A percentile compares a stretch with the other conserved stretches of the same genome.
phyloP scores from a whole-genome alignment of 1,140 invertebrate genomes.

The Pachypsylla venusta region DNA sequence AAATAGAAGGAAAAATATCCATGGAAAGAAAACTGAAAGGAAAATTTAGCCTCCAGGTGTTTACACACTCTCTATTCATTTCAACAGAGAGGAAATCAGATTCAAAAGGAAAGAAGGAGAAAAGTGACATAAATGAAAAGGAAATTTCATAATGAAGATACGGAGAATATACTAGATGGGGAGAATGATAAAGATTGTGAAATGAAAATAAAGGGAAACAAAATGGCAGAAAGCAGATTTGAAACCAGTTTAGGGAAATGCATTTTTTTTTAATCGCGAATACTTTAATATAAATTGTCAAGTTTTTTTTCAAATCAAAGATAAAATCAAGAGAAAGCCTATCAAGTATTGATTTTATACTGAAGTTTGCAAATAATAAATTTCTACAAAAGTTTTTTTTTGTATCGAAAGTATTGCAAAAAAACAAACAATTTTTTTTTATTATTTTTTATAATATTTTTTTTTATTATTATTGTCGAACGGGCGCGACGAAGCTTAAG shows the following conservation, averaged over 20 bases:
- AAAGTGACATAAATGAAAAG: not conserved
- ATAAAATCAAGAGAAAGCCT: no score
- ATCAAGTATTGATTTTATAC: no score
- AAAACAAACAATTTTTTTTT: not conserved
- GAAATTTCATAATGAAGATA: not conserved
- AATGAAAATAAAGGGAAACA: not conserved
- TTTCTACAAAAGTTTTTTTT: no score
- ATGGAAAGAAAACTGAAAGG: not conserved
- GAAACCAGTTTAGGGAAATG: no score
- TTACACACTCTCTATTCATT: constrained; percentile 1
- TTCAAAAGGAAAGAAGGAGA: not conserved
- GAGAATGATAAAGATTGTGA: not conserved
- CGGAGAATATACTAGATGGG: not conserved
- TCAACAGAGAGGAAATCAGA: constrained; percentile 6
- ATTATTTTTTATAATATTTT: not conserved
- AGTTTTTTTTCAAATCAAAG: no score
- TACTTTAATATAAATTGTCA: no score
- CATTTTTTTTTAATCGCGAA: no score
- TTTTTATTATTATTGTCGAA: not conserved
- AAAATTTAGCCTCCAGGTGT: not conserved
- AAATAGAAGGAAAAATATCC: not conserved
- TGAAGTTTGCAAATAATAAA: no score
- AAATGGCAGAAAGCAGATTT: not conserved
- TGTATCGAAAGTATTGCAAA: no score
- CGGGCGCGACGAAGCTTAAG: constrained; percentile 6